Evolutionary conservation across 1,140 invertebrate genomes (phyloP), one percentile per base, ranked within the genome.

Genomic region (Saccostrea glomerata): DNA sequence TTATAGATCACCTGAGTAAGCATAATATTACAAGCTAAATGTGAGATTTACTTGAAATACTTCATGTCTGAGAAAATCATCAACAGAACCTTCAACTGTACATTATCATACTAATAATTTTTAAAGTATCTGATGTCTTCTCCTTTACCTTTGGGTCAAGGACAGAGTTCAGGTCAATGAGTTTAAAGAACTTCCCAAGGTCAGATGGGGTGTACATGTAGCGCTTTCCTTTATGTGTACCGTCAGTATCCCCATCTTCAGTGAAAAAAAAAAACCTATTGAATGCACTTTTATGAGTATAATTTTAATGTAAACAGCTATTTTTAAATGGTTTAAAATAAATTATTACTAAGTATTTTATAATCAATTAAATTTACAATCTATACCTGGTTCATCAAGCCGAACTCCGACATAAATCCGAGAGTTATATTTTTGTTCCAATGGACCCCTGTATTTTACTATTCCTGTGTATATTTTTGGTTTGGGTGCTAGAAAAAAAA

Each of bases 191-290:
- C 86, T 93, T 94, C 40, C 91, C 93, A 30, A 92, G 92, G 66
- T 93, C 90, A n/a, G 86, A 63, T 12, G 93, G 93, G 54, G 92
- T 92, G 82, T 92, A 93, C 91, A 94, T 92, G 83, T 92, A 92
- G 63, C 92, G 85, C 55, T 92, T 94, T 2, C 93, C 93, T 56
- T 92, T 93, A 85, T 90, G 91, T 23, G 88, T 90, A 2, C 93
- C 93, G 86, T 94, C 93, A 77, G 91, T 93, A 55, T 93, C 92
- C 7, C 93, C 93, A 84, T 91, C 93, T 94, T 87, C 5, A 90
- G 89, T n/a, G 15, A 63, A 63, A 63, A 20, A 6, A 63, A 6
- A 20, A 20, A n/a, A n/a, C n/a, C 4, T 63, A 63, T 20, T 63
- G 58, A 63, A 20, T 20, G 1, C 58, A 63, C 47, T 47, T 47